A percentile compares a stretch with the other conserved stretches of the same genome.
These are phyloP conservation scores for Amphilophus citrinellus DNA, from an alignment of 2,113 vertebrate species.

Conservation along the genomic window DNA sequence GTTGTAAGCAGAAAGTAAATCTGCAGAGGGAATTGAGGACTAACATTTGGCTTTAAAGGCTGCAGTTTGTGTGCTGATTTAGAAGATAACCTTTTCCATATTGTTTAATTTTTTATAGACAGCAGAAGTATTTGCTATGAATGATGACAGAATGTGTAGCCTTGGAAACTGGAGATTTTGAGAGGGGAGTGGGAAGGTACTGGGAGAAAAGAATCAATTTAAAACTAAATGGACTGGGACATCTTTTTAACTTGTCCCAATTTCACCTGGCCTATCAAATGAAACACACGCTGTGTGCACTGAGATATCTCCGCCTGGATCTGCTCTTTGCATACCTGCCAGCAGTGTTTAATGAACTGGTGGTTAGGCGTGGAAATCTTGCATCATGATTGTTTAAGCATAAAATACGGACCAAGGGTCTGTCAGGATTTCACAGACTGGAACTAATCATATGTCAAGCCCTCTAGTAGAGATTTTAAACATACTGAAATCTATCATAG, in stretches of 20 bases:
- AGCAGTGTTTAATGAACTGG: constrained; percentile 1
- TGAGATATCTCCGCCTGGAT: neutral
- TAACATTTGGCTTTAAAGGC: neutral
- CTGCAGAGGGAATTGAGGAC: neutral
- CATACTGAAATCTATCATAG: neutral
- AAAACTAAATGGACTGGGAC: constrained; percentile 60
- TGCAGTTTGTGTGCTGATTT: neutral
- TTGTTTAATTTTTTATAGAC: constrained; percentile 28
- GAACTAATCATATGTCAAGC: neutral
- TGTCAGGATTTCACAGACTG: neutral
- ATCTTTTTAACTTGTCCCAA: constrained; percentile 39
- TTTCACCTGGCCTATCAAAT: constrained; percentile 19
- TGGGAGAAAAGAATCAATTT: constrained; percentile 34
- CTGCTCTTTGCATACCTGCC: neutral
- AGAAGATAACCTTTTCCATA: neutral
- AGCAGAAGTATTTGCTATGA: constrained; percentile 52
- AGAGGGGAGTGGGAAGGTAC: constrained; percentile 18
- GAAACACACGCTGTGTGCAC: neutral
- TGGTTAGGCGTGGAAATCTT: neutral
- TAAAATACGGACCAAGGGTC: neutral
- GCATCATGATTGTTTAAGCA: neutral
- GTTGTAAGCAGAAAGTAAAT: neutral
- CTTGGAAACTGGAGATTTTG: constrained; percentile 72
- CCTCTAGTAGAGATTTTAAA: neutral
- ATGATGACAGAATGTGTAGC: constrained; percentile 69